Percentiles rank a stretch among this genome's conserved stretches.
Conservation (phyloP, 2,888 invertebrate genomes). For the Stegophylla sp. region DNA sequence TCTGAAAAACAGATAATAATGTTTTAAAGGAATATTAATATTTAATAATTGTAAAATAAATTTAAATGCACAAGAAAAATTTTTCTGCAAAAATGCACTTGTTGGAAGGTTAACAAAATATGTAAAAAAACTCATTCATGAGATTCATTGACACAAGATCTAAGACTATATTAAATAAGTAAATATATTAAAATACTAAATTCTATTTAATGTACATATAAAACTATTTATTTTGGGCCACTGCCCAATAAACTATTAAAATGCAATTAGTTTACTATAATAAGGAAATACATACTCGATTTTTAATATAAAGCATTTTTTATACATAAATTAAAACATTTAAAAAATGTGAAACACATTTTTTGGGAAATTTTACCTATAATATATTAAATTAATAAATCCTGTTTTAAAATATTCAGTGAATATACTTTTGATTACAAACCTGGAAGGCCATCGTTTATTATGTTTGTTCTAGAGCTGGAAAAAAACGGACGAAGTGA, state of each 20-base stretch:
- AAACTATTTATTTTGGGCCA: background rate
- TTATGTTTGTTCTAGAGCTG: constrained; percentile 78
- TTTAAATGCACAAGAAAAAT: too few species aligned
- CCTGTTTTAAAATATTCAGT: constrained; percentile 12
- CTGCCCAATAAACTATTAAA: background rate
- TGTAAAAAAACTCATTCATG: too few species aligned
- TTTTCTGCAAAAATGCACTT: too few species aligned
- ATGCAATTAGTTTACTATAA: background rate
- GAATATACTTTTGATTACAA: constrained; percentile 21
- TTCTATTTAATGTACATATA: background rate
- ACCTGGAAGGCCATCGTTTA: constrained; percentile 65
- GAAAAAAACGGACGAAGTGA: constrained; percentile 94
- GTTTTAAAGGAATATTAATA: too few species aligned
- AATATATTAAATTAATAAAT: background rate
- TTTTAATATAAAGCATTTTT: background rate
- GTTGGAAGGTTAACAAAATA: too few species aligned
- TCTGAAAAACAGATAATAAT: too few species aligned
- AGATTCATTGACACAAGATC: too few species aligned
- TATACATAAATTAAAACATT: background rate
- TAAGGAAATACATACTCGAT: background rate
- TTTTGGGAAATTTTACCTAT: background rate
- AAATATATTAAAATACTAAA: constrained; percentile 9
- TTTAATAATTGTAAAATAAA: too few species aligned
- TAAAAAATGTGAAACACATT: background rate
- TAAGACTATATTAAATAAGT: constrained; percentile 4